Percentiles rank a stretch among this genome's conserved stretches.
phyloP scores from a whole-genome alignment of 2,113 vertebrate species.

The Mungos mungo region DNA sequence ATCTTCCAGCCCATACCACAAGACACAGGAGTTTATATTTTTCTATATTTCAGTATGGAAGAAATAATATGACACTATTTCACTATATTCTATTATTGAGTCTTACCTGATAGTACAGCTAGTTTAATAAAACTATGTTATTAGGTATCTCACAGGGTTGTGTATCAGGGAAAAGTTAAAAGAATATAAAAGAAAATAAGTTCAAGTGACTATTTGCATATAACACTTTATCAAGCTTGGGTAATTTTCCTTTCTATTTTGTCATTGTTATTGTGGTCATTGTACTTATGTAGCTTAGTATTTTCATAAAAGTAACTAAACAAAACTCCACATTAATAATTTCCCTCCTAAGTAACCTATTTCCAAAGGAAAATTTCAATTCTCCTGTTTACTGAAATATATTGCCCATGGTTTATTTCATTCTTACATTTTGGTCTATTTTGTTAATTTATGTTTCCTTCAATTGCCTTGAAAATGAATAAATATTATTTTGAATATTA shows the following conservation, averaged over 20 bases:
- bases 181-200: background rate
- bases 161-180: background rate
- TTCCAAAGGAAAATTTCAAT: background rate
- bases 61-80: background rate
- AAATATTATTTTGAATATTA: background rate
- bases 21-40: background rate
- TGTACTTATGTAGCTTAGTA: background rate
- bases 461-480: background rate
- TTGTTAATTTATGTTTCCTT: background rate
- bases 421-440: background rate
- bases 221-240: background rate
- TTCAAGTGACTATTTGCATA: background rate
- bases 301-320: background rate
- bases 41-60: background rate
- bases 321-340: background rate
- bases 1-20: background rate
- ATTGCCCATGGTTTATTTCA: background rate
- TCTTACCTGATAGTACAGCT: background rate
- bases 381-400: background rate
- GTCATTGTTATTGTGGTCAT: background rate
- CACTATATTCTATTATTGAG: background rate
- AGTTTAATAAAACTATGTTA: background rate
- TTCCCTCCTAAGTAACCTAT: background rate
- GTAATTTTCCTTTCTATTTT: background rate
- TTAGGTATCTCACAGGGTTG: background rate